These are phyloP conservation scores for Camelus dromedarius DNA, from an alignment of 2,113 vertebrate genomes.

Conservation along the genomic window DNA sequence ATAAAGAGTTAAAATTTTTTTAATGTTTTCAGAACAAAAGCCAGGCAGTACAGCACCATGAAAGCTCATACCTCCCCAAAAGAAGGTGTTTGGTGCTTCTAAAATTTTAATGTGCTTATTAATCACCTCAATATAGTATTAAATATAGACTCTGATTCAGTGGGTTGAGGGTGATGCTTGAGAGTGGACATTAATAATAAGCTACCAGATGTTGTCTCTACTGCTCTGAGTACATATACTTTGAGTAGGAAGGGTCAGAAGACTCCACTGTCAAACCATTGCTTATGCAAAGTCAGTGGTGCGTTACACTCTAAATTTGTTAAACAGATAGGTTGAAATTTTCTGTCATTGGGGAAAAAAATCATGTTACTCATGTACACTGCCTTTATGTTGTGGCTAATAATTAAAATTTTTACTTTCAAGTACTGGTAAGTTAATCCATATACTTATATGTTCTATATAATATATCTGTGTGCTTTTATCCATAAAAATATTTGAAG, in stretches of 20 bases:
- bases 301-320: slow-evolving; percentile 25
- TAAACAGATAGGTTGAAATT: slow-evolving; percentile 49
- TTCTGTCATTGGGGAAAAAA: background rate
- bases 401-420: slow-evolving; percentile 52
- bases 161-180: background rate
- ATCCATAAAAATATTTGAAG: slow-evolving; percentile 72
- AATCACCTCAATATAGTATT: slow-evolving; percentile 8
- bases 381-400: slow-evolving; percentile 15
- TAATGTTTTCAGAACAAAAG: slow-evolving; percentile 31
- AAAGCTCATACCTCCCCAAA: background rate
- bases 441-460: slow-evolving; percentile 3
- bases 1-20: slow-evolving; percentile 21
- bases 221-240: background rate
- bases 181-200: background rate
- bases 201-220: background rate
- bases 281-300: background rate
- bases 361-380: background rate
- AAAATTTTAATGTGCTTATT: background rate
- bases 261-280: background rate
- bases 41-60: background rate
- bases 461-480: slow-evolving; percentile 34
- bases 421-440: slow-evolving; percentile 7
- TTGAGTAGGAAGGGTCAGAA: background rate
- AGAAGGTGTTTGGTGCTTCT: background rate
- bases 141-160: background rate